Conservation (phyloP, 2,888 invertebrate genomes). For the Cylindroiulus punctatus region DNA sequence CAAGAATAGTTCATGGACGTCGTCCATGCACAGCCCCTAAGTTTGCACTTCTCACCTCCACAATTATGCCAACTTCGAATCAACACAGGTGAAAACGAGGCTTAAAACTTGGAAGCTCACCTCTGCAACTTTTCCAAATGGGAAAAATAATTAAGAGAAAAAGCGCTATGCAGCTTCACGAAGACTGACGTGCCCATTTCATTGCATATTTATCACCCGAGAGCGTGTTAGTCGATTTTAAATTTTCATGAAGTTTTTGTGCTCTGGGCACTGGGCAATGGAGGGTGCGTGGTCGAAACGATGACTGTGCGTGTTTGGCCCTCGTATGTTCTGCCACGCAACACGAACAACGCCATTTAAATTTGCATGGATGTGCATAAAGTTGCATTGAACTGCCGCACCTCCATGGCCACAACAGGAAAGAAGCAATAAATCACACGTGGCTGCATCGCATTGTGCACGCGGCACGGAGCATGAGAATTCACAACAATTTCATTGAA, state of each 20-base stretch:
- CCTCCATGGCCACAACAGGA: constrained; percentile 46
- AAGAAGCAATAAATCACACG: constrained; percentile 44
- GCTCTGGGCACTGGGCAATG: background rate
- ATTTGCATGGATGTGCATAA: constrained; percentile 23
- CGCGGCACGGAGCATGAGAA: constrained; percentile 26
- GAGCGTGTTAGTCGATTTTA: constrained; percentile 27
- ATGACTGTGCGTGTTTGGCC: constrained; percentile 23
- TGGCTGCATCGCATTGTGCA: constrained; percentile 35
- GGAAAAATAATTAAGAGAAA: constrained; percentile 33
- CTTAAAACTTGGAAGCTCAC: too few relatives aligned
- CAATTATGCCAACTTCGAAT: too few relatives aligned
- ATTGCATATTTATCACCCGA: background rate
- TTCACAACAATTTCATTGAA: constrained; percentile 48
- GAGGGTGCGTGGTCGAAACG: constrained; percentile 22
- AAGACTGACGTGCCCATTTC: constrained; percentile 19
- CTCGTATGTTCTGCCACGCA: constrained; percentile 6
- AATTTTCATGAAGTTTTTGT: constrained; percentile 14
- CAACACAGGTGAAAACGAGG: too few relatives aligned
- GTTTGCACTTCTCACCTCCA: too few relatives aligned
- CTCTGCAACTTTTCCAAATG: too few relatives aligned
- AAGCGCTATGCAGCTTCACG: background rate
- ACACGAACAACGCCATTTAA: background rate
- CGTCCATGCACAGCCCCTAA: too few relatives aligned
- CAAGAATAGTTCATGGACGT: too few relatives aligned
- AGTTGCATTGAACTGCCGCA: background rate